Evolutionary conservation across 2,888 invertebrate species (phyloP).

Genomic region (Osmoderma eremita): DNA sequence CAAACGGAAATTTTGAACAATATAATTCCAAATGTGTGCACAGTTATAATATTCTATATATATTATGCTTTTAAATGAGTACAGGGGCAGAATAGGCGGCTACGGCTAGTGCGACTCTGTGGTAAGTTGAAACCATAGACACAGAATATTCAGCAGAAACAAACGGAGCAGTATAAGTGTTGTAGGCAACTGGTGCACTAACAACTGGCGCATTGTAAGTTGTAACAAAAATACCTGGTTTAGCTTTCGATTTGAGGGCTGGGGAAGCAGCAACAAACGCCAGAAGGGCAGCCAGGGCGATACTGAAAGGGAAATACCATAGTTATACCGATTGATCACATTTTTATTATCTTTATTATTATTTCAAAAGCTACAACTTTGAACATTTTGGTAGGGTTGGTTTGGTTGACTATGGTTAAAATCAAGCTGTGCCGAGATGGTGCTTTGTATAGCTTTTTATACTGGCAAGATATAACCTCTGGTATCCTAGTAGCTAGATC

Average conservation of each 20-base stretch:
- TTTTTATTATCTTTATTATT: too few species aligned
- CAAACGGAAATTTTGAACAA: too few species aligned
- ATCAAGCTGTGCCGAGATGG: neutral
- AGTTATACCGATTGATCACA: too few species aligned
- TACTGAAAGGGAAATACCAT: too few species aligned
- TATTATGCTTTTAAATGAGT: neutral
- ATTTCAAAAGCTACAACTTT: slow-evolving; percentile 39
- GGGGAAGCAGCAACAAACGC: slow-evolving; percentile 66
- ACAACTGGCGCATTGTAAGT: slow-evolving; percentile 33
- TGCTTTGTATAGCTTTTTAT: neutral
- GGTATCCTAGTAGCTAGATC: too few species aligned
- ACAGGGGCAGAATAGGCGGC: neutral
- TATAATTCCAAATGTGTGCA: too few species aligned
- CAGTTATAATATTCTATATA: too few species aligned
- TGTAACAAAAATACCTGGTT: slow-evolving; percentile 59
- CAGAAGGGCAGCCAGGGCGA: slow-evolving; percentile 64
- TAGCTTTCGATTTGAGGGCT: slow-evolving; percentile 45
- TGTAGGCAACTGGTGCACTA: slow-evolving; percentile 33
- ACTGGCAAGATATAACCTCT: neutral
- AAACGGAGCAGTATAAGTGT: slow-evolving; percentile 53
- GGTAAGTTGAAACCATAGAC: slow-evolving; percentile 51
- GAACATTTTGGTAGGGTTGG: slow-evolving; percentile 37
- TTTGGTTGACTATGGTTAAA: slow-evolving; percentile 2
- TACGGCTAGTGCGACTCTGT: slow-evolving; percentile 10
- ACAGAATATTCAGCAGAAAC: slow-evolving; percentile 52